Conservation (phyloP, 2,888 invertebrate genomes). For the Anodontia alba region DNA sequence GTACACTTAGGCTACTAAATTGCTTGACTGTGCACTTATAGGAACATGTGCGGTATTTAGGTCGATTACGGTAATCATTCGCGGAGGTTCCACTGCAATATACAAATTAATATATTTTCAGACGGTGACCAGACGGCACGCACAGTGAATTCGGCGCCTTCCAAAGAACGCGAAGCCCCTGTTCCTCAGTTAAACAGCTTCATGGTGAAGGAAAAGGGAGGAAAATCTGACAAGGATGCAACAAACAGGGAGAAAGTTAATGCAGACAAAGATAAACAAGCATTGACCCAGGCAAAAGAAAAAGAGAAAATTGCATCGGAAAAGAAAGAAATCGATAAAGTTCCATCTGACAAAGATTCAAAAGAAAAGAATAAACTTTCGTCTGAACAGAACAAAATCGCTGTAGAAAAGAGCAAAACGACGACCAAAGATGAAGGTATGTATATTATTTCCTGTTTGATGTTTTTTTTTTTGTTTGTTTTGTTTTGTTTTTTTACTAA, state of each 20-base stretch:
- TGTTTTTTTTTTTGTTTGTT: too few species aligned
- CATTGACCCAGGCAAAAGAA: background rate
- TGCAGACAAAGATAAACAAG: background rate
- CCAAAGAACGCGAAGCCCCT: conserved; percentile 50
- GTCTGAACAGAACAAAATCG: too few species aligned
- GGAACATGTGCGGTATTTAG: too few species aligned
- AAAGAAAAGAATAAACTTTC: too few species aligned
- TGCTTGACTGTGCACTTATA: too few species aligned
- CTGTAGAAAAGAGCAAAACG: too few species aligned
- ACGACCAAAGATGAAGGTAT: too few species aligned
- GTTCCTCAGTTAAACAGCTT: conserved; percentile 56
- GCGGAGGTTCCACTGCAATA: too few species aligned
- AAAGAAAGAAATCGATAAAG: background rate
- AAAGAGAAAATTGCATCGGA: background rate
- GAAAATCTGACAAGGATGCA: conserved; percentile 13
- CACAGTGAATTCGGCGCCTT: conserved; percentile 47
- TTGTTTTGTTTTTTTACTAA: too few species aligned
- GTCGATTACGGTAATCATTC: too few species aligned
- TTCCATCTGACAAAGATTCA: background rate
- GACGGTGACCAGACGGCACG: conserved; percentile 30
- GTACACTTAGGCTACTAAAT: too few species aligned
- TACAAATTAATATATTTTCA: background rate
- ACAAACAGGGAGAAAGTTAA: background rate
- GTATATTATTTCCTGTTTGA: too few species aligned
- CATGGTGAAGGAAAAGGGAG: conserved; percentile 22